phyloP scores from a whole-genome alignment of 2,888 invertebrate species.

The Macrosoma leucophasiata region DNA sequence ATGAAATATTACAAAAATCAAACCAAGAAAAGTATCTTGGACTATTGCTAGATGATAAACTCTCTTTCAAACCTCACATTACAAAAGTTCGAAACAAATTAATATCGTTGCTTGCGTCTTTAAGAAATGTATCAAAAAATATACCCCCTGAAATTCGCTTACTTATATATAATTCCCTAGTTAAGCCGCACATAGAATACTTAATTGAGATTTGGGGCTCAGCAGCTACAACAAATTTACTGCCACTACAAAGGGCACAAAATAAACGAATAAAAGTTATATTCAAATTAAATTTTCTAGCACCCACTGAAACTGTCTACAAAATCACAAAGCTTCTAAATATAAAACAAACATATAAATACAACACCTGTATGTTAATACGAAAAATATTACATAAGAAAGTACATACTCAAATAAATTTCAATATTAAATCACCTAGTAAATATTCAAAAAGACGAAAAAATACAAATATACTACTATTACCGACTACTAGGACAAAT shows the following conservation, averaged over 20 bases:
- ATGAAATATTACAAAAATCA: not conserved
- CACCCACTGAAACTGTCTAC: not conserved
- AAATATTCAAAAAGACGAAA: too few species aligned
- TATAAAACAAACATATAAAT: too few species aligned
- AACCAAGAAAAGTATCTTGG: conserved; percentile 7
- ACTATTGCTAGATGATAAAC: not conserved
- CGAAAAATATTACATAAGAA: too few species aligned
- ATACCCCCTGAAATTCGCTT: not conserved
- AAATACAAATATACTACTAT: too few species aligned
- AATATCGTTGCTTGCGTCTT: not conserved
- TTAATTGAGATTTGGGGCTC: conserved; percentile 1
- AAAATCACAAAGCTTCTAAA: not conserved
- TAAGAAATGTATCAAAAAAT: not conserved
- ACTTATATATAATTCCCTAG: not conserved
- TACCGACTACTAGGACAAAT: too few species aligned
- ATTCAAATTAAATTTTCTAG: not conserved
- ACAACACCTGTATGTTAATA: too few species aligned
- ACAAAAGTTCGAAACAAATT: not conserved
- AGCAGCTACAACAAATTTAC: not conserved
- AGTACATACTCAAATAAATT: too few species aligned
- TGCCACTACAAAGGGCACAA: not conserved
- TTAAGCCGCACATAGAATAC: not conserved
- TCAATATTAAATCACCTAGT: too few species aligned
- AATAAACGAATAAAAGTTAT: conserved; percentile 1
- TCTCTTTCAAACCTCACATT: conserved; percentile 1